These are phyloP conservation scores for Acanthopagrus latus DNA, from an alignment of 2,797 vertebrate species.

Conservation along the genomic window DNA sequence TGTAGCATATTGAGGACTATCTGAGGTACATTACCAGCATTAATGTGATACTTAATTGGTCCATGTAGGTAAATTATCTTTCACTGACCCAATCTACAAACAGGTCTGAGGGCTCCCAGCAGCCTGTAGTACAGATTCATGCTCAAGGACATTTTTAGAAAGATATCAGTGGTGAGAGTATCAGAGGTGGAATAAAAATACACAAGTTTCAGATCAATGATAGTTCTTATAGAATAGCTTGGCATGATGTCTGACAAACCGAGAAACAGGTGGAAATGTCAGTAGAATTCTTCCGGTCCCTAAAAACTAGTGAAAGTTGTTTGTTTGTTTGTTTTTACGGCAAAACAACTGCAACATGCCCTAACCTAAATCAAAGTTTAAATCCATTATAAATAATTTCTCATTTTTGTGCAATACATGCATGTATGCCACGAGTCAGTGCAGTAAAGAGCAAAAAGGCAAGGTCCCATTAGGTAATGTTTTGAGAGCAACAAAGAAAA, in stretches of 20 bases:
- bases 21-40: constrained; percentile 30
- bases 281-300: neutral
- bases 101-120: neutral
- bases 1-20: constrained; percentile 2
- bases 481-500: constrained; percentile 29
- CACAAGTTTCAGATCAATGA: constrained; percentile 24
- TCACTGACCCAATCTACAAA: constrained; percentile 7
- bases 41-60: constrained; percentile 27
- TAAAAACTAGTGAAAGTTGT: neutral
- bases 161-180: neutral
- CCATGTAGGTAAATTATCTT: constrained; percentile 23
- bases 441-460: neutral
- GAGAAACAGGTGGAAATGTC: neutral
- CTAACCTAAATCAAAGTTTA: neutral
- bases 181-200: neutral
- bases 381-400: neutral
- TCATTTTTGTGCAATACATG: neutral
- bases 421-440: constrained; percentile 7
- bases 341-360: neutral
- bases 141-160: constrained; percentile 19
- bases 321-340: neutral
- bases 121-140: neutral
- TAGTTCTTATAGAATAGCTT: neutral
- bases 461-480: neutral
- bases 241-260: constrained; percentile 19